These are phyloP conservation scores for Amphiprion clarkii DNA, from an alignment of 2,797 vertebrate species.

Conservation along the genomic window DNA sequence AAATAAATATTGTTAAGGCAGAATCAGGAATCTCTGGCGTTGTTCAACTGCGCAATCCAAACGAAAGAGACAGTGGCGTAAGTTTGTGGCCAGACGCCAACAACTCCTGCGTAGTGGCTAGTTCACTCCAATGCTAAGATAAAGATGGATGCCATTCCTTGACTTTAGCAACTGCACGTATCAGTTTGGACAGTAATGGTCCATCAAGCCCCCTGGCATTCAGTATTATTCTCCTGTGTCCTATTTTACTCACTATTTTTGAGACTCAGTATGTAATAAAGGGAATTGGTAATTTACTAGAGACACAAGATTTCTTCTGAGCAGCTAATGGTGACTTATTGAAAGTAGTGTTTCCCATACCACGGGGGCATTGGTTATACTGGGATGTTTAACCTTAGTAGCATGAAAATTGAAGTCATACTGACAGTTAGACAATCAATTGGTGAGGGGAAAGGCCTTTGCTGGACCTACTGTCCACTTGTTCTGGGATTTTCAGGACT, in stretches of 20 bases:
- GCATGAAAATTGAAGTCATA: conserved; percentile 39
- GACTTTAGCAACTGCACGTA: conserved; percentile 29
- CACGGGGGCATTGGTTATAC: conserved; percentile 29
- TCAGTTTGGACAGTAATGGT: conserved; percentile 35
- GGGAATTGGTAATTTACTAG: conserved; percentile 53
- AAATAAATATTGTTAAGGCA: conserved; percentile 55
- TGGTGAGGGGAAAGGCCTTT: conserved; percentile 10
- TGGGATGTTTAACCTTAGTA: conserved; percentile 36
- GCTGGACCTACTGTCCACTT: conserved; percentile 25
- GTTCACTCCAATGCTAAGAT: conserved; percentile 34
- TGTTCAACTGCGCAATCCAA: conserved; percentile 33
- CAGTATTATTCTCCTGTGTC: conserved; percentile 41
- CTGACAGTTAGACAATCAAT: conserved; percentile 32
- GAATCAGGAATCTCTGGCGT: conserved; percentile 33
- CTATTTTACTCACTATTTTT: conserved; percentile 46
- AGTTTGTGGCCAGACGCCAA: conserved; percentile 35
- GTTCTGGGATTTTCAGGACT: conserved; percentile 54
- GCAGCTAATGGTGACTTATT: conserved; percentile 70
- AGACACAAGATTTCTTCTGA: conserved; percentile 64
- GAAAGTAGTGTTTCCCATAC: conserved; percentile 32
- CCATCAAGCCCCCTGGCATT: conserved; percentile 17
- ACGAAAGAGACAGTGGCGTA: conserved; percentile 31
- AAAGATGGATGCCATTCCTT: conserved; percentile 41
- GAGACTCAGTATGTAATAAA: conserved; percentile 59
- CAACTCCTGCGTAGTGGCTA: conserved; percentile 33